Percentiles rank a stretch among this genome's conserved stretches.
Conservation (phyloP, 1,140 invertebrate species). For the Euwallacea fornicatus region DNA sequence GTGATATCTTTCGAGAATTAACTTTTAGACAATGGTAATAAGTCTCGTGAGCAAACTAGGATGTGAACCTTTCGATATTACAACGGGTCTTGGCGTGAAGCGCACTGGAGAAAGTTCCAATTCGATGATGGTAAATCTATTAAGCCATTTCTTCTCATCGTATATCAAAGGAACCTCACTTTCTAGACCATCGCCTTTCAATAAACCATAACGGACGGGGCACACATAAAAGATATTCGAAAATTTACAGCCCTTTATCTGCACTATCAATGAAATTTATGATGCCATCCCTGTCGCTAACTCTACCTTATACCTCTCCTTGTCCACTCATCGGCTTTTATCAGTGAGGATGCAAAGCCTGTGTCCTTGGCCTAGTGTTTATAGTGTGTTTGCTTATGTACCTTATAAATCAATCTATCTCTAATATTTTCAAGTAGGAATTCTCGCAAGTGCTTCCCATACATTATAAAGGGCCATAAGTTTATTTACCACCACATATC, state of each 20-base stretch:
- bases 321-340: constrained; percentile 29
- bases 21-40: constrained; percentile 15
- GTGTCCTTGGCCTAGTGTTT: background rate
- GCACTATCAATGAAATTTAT: constrained; percentile 27
- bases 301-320: constrained; percentile 28
- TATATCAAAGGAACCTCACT: background rate
- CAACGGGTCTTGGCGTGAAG: too few relatives aligned
- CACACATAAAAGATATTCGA: constrained; percentile 31
- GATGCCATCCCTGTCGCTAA: constrained; percentile 21
- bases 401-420: too few relatives aligned
- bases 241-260: constrained; percentile 33
- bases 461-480: too few relatives aligned
- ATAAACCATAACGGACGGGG: constrained; percentile 21
- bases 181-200: constrained; percentile 14
- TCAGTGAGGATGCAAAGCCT: constrained; percentile 24
- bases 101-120: too few relatives aligned
- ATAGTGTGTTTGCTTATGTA: too few relatives aligned
- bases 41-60: background rate
- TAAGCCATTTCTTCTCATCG: background rate
- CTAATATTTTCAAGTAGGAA: too few relatives aligned
- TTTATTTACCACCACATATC: too few relatives aligned
- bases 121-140: background rate
- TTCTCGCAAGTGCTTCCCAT: too few relatives aligned
- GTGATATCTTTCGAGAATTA: constrained; percentile 27
- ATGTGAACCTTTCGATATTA: too few relatives aligned